phyloP scores from a whole-genome alignment of 53 echinoderm and acorn worm species.

The Astropecten irregularis region DNA sequence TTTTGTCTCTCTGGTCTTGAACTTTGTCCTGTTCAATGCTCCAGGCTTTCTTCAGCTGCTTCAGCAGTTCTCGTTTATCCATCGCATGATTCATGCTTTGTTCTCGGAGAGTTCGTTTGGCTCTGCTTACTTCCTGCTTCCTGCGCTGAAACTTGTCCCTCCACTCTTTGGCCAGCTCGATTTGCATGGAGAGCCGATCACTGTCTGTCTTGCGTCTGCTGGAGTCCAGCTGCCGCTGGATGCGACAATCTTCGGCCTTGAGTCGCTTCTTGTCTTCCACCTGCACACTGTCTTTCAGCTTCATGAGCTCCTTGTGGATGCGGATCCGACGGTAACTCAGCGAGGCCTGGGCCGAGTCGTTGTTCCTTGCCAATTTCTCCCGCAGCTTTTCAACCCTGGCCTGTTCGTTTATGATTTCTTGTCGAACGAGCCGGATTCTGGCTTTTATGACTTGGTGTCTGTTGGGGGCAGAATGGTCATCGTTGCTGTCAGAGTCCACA shows the following conservation, averaged over 20 bases:
- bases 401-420: conserved; percentile 10
- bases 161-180: conserved; percentile 21
- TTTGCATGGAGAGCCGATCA: conserved; percentile 11
- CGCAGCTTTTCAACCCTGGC: not conserved
- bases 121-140: not conserved
- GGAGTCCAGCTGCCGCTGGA: conserved; percentile 8
- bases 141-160: not conserved
- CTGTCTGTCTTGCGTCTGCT: conserved; percentile 14
- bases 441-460: not conserved
- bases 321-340: conserved; percentile 46
- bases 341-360: not conserved
- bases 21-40: not conserved
- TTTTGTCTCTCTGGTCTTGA: conserved; percentile 3
- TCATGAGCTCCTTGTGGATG: conserved; percentile 25
- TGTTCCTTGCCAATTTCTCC: conserved; percentile 4
- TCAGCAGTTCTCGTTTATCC: conserved; percentile 11
- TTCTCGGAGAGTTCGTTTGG: not conserved
- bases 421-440: conserved; percentile 8
- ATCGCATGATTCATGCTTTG: not conserved
- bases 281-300: conserved; percentile 1
- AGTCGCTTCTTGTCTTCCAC: conserved; percentile 14
- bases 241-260: not conserved
- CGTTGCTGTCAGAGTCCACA: not conserved
- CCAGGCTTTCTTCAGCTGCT: conserved; percentile 35
- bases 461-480: not conserved